Evolutionary conservation across 23 tunicate species (phyloP).

Genomic region (Phallusia fumigata): DNA sequence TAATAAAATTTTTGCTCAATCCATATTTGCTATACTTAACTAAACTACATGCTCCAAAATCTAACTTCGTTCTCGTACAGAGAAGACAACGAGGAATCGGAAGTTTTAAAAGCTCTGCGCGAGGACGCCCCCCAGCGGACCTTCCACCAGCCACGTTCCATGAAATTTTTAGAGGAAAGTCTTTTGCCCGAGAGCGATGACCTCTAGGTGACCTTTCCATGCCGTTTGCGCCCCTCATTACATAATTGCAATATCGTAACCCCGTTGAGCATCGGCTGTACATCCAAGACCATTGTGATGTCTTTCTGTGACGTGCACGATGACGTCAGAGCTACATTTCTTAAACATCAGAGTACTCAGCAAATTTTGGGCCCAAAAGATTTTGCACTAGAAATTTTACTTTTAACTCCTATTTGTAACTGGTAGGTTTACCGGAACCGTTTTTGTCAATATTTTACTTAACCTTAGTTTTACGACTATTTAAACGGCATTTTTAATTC

Average conservation of each 20-base stretch:
- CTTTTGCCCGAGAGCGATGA: slow-evolving; percentile 72
- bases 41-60: too few species aligned
- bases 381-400: too few species aligned
- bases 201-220: slow-evolving; percentile 35
- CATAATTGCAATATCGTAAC: not conserved
- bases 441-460: not conserved
- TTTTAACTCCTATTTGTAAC: too few species aligned
- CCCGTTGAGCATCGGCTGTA: too few species aligned
- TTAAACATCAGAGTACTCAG: slow-evolving; percentile 5
- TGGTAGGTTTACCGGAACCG: not conserved
- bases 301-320: not conserved
- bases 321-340: slow-evolving; percentile 15
- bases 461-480: too few species aligned
- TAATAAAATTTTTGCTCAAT: too few species aligned
- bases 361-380: too few species aligned
- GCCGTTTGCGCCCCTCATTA: not conserved
- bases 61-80: not conserved
- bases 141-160: slow-evolving; percentile 50
- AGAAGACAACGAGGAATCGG: slow-evolving; percentile 46
- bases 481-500: not conserved
- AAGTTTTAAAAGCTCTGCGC: slow-evolving; percentile 73
- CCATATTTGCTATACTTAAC: too few species aligned
- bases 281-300: not conserved
- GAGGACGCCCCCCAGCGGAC: slow-evolving; percentile 40
- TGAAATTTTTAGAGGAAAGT: slow-evolving; percentile 69